Evolutionary conservation across 2,888 invertebrate genomes (phyloP).

Genomic region (Thecophora atra): DNA sequence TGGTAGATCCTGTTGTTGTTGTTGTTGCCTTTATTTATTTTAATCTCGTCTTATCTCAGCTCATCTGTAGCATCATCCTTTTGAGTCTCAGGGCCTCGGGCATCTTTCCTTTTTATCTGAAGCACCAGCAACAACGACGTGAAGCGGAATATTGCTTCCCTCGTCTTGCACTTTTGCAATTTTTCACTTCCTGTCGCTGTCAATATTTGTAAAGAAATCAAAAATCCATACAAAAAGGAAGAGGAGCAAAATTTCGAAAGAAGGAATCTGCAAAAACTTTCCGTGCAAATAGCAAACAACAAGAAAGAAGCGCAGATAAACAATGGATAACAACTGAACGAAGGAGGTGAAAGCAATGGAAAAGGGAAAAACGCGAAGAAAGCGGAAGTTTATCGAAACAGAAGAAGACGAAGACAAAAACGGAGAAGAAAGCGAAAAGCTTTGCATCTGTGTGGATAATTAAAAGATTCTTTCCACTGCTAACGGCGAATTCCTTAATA

Average conservation of each 20-base stretch:
- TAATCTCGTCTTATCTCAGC: not conserved
- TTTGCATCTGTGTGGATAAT: not conserved
- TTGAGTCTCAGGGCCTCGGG: not conserved
- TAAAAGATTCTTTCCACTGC: not conserved
- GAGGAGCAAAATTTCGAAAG: too few species aligned
- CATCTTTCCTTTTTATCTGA: not conserved
- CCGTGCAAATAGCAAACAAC: not conserved
- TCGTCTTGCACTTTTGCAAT: slow-evolving; percentile 27
- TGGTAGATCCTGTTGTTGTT: not conserved
- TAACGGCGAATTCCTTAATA: not conserved
- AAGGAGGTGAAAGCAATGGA: not conserved
- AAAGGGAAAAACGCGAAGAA: not conserved
- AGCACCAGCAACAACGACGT: not conserved
- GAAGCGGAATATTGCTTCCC: not conserved
- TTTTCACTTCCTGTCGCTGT: slow-evolving; percentile 27
- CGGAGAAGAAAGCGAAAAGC: not conserved
- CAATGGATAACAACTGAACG: too few species aligned
- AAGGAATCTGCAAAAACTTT: not conserved
- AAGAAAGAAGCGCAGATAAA: not conserved
- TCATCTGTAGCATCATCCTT: not conserved
- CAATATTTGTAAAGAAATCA: slow-evolving; percentile 30
- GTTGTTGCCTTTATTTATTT: not conserved
- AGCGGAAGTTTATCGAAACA: slow-evolving; percentile 2
- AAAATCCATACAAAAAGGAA: not conserved
- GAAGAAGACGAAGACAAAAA: too few species aligned